Conservation (phyloP, 2,797 vertebrate species). For the Hoplostethus mediterraneus region DNA sequence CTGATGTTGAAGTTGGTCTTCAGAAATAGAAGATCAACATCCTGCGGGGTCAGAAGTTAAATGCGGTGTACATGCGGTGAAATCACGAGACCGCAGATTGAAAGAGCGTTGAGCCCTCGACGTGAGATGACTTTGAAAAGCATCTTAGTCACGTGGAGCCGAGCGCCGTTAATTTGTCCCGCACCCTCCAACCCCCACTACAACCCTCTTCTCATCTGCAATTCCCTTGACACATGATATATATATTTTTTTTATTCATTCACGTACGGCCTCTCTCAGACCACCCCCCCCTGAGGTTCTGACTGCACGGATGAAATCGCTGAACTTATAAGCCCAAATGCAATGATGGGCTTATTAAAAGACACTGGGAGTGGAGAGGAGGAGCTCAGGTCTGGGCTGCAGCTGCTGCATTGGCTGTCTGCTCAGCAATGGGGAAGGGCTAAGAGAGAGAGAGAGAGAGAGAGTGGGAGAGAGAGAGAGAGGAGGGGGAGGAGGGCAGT, state of each 20-base stretch:
- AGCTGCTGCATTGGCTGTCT: constrained; percentile 86
- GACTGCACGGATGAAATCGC: constrained; percentile 59
- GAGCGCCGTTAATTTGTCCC: too few relatives aligned
- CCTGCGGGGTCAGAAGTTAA: constrained; percentile 7
- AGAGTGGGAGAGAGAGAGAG: constrained; percentile 55
- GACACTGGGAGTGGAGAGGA: constrained; percentile 84
- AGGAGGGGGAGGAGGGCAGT: constrained; percentile 70
- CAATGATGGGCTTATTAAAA: constrained; percentile 89
- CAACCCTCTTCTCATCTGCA: constrained; percentile 11
- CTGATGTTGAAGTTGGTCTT: constrained; percentile 29
- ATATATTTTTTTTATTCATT: constrained; percentile 54
- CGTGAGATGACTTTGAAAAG: background rate
- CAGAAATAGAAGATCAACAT: constrained; percentile 25
- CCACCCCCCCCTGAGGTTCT: constrained; percentile 35
- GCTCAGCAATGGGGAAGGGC: constrained; percentile 82
- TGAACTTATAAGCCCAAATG: constrained; percentile 86
- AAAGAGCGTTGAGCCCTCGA: background rate
- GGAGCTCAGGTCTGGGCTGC: constrained; percentile 68
- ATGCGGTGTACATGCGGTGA: constrained; percentile 3
- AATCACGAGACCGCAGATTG: constrained; percentile 1
- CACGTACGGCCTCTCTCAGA: constrained; percentile 33
- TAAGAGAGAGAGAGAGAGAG: constrained; percentile 53
- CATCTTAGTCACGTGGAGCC: background rate
- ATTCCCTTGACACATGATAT: constrained; percentile 13
- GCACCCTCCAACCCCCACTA: background rate